Evolutionary conservation across 2,888 invertebrate species (phyloP).

Genomic region (Ormyrus labotus): DNA sequence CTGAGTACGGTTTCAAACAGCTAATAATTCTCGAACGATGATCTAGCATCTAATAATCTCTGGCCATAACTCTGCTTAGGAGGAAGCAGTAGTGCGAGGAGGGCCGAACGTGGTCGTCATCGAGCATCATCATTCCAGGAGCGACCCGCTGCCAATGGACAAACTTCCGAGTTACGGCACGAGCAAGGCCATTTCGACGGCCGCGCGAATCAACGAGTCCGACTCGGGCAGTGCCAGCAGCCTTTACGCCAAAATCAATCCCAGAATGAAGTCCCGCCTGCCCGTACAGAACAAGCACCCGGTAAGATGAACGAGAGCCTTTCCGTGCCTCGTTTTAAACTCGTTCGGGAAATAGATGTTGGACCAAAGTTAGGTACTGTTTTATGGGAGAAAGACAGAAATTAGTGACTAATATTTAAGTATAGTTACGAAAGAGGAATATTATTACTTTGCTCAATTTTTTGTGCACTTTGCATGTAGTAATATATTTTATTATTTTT

Average conservation of each 20-base stretch:
- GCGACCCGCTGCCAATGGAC: constrained; percentile 73
- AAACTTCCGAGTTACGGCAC: constrained; percentile 64
- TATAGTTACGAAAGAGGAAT: no score
- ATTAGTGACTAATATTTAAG: no score
- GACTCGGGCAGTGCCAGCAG: constrained; percentile 72
- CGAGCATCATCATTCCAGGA: constrained; percentile 73
- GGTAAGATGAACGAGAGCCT: constrained; percentile 15
- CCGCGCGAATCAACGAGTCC: constrained; percentile 68
- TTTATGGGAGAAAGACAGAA: no score
- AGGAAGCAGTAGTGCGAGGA: constrained; percentile 40
- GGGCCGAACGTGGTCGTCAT: constrained; percentile 71
- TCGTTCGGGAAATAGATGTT: no score
- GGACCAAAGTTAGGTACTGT: no score
- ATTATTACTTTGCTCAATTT: no score
- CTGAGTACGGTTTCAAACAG: no score
- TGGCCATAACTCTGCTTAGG: constrained; percentile 17
- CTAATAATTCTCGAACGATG: no score
- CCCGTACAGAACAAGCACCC: constrained; percentile 49
- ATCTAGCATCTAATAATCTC: no score
- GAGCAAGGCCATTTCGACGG: constrained; percentile 71
- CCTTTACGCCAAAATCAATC: constrained; percentile 72
- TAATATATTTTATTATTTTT: no score
- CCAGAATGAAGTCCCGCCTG: constrained; percentile 68
- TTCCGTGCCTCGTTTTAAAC: neutral
- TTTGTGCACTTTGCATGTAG: no score